Evolutionary conservation across 2,797 vertebrate genomes (phyloP).

Genomic region (Myoxocephalus aenaeus): DNA sequence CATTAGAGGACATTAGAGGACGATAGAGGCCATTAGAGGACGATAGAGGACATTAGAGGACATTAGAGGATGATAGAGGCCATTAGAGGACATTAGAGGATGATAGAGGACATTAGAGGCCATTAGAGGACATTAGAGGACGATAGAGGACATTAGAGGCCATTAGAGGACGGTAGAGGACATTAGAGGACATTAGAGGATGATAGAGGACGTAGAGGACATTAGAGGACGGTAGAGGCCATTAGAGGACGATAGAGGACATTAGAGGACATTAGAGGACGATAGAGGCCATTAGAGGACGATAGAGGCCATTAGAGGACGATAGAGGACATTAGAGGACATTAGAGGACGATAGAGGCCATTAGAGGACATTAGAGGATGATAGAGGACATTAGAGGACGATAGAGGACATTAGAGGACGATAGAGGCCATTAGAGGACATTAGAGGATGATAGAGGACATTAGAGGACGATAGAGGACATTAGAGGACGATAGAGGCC

Average conservation of each 20-base stretch:
- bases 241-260: not conserved
- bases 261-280: not conserved
- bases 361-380: too few relatives aligned
- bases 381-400: not conserved
- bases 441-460: slow-evolving; percentile 47
- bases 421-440: too few relatives aligned
- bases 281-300: not conserved
- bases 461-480: not conserved
- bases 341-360: too few relatives aligned
- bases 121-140: too few relatives aligned
- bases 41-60: too few relatives aligned
- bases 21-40: slow-evolving; percentile 50
- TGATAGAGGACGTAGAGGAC: not conserved
- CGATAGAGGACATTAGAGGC: too few relatives aligned
- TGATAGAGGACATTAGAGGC: too few relatives aligned
- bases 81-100: too few relatives aligned
- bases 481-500: slow-evolving; percentile 49
- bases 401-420: too few relatives aligned
- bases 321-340: not conserved
- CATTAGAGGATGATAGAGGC: too few relatives aligned
- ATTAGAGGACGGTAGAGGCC: not conserved
- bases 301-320: too few relatives aligned
- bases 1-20: not conserved
- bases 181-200: slow-evolving; percentile 46
- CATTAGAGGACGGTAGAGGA: too few relatives aligned